phyloP scores from a whole-genome alignment of 2,888 invertebrate species.

The Hypercompe scribonia region DNA sequence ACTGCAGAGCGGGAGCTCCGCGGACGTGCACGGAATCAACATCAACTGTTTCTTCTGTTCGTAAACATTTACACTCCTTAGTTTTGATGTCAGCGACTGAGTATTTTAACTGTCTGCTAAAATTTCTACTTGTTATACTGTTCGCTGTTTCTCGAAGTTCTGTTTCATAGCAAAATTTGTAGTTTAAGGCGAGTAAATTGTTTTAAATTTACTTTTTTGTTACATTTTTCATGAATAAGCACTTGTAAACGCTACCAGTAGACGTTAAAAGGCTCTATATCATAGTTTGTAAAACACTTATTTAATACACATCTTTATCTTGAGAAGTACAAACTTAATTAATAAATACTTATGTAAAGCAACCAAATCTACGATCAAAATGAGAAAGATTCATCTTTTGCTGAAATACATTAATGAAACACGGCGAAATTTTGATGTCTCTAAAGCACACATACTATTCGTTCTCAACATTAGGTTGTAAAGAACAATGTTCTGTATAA shows the following conservation, averaged over 20 bases:
- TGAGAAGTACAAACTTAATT: background rate
- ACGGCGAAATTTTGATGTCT: slow-evolving; percentile 39
- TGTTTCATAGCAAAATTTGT: background rate
- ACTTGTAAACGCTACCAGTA: background rate
- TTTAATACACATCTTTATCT: background rate
- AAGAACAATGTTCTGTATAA: slow-evolving; percentile 56
- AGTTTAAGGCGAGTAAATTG: background rate
- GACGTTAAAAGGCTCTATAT: background rate
- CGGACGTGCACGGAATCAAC: slow-evolving; percentile 78
- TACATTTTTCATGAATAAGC: background rate
- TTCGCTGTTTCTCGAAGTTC: background rate
- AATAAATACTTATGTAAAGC: background rate
- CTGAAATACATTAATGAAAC: slow-evolving; percentile 34
- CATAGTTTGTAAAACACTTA: background rate
- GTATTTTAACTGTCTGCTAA: background rate
- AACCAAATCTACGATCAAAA: background rate
- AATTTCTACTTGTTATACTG: background rate
- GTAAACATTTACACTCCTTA: slow-evolving; percentile 78
- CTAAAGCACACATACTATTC: slow-evolving; percentile 36
- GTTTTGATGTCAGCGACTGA: slow-evolving; percentile 60
- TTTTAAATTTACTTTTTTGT: background rate
- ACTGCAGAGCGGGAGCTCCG: slow-evolving; percentile 72
- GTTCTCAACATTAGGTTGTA: slow-evolving; percentile 45
- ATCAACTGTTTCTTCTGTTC: slow-evolving; percentile 66
- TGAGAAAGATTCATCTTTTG: background rate